Conservation (phyloP, 2,113 vertebrate genomes). For the Antennarius striatus region DNA sequence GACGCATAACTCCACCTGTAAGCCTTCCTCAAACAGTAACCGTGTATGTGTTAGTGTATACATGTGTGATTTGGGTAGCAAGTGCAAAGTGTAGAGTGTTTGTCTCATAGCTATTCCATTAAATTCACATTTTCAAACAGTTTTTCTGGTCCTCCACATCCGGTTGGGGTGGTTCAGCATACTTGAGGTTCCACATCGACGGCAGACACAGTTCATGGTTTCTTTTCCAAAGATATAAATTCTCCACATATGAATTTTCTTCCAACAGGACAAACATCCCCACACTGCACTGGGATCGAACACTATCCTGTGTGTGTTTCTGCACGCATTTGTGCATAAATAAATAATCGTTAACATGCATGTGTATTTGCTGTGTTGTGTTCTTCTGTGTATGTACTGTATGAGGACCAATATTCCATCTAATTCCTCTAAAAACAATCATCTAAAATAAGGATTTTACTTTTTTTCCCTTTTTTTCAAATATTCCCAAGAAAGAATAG, state of each 20-base stretch:
- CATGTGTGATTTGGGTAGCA: conserved; percentile 45
- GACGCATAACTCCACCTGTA: conserved; percentile 54
- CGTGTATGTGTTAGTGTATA: conserved; percentile 27
- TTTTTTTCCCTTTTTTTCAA: background rate
- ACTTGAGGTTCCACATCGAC: conserved; percentile 42
- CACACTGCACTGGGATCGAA: conserved; percentile 24
- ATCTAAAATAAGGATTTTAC: background rate
- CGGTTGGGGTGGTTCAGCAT: conserved; percentile 62
- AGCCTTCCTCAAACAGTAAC: conserved; percentile 66
- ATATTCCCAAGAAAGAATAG: background rate
- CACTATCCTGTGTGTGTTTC: conserved; percentile 8
- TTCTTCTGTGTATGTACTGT: conserved; percentile 43
- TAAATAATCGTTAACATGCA: background rate
- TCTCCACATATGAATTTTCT: conserved; percentile 44
- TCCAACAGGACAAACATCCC: conserved; percentile 38
- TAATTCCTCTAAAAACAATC: background rate
- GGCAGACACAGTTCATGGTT: conserved; percentile 35
- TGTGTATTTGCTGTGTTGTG: conserved; percentile 14
- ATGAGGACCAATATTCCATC: conserved; percentile 34
- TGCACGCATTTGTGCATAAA: background rate
- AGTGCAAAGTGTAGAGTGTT: conserved; percentile 61
- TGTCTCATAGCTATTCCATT: conserved; percentile 35
- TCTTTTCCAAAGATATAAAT: conserved; percentile 40
- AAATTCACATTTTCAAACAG: conserved; percentile 58
- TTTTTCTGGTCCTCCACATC: conserved; percentile 46